A percentile compares a stretch with the other conserved stretches of the same genome.
These are phyloP conservation scores for Mythimna albipuncta DNA, from an alignment of 2,888 invertebrate species.

Conservation along the genomic window DNA sequence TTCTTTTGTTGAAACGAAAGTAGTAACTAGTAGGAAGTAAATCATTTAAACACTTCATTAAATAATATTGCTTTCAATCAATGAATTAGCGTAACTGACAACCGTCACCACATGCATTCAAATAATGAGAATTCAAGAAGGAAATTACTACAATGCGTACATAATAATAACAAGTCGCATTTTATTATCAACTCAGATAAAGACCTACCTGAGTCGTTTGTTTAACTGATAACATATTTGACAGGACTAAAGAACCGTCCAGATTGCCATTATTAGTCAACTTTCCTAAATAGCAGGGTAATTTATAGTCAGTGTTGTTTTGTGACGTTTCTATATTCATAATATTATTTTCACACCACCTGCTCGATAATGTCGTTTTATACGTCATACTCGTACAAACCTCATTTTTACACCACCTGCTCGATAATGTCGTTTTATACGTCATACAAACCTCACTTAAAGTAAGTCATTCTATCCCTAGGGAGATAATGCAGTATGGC, in stretches of 20 bases:
- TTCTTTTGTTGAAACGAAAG: background rate
- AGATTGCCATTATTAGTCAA: conserved; percentile 25
- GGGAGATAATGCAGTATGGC: too few species aligned
- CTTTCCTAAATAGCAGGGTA: conserved; percentile 9
- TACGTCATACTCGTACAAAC: too few species aligned
- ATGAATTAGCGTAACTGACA: conserved; percentile 9
- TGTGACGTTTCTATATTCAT: too few species aligned
- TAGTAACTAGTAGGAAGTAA: background rate
- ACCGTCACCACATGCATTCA: conserved; percentile 26
- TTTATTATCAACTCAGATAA: conserved; percentile 53
- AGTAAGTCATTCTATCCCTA: too few species aligned
- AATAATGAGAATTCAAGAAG: conserved; percentile 34
- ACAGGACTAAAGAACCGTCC: conserved; percentile 15
- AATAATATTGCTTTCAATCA: background rate
- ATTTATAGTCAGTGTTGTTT: conserved; percentile 11
- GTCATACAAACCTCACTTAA: too few species aligned
- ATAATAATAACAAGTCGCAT: conserved; percentile 42
- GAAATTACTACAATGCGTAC: conserved; percentile 16
- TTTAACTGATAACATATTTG: conserved; percentile 51
- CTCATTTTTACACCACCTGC: too few species aligned
- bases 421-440: too few species aligned
- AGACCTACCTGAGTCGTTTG: conserved; percentile 26
- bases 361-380: too few species aligned
- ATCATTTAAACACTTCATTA: conserved; percentile 6
- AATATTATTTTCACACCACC: too few species aligned